phyloP scores from a whole-genome alignment of 2,888 invertebrate genomes.

The Catocala nupta region DNA sequence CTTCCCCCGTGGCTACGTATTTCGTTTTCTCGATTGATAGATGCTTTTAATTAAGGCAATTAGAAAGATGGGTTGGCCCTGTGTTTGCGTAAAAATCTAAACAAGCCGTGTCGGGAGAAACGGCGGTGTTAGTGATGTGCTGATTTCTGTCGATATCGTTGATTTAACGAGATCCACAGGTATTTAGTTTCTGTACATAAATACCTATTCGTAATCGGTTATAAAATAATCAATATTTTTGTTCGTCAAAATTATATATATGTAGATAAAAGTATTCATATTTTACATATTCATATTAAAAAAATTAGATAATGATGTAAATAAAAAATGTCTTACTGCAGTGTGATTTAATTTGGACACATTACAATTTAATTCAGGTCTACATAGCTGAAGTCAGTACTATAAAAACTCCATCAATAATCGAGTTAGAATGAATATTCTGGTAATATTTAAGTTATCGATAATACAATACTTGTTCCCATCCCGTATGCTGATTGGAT shows the following conservation, averaged over 20 bases:
- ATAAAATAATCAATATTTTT: too few relatives aligned
- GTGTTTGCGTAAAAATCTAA: constrained; percentile 86
- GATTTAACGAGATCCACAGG: background rate
- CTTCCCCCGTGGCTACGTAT: constrained; percentile 32
- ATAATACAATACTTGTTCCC: constrained; percentile 30
- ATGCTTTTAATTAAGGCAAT: constrained; percentile 85
- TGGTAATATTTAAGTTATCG: constrained; percentile 9
- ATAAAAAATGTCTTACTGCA: too few relatives aligned
- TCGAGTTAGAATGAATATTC: background rate
- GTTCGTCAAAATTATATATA: too few relatives aligned
- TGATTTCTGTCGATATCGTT: constrained; percentile 35
- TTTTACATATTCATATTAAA: too few relatives aligned
- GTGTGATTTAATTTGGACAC: too few relatives aligned
- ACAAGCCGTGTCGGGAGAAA: constrained; percentile 72
- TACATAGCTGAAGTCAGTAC: too few relatives aligned
- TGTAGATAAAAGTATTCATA: too few relatives aligned
- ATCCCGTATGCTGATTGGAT: constrained; percentile 61
- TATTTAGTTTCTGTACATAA: background rate
- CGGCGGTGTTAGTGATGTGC: constrained; percentile 48
- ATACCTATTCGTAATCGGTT: too few relatives aligned
- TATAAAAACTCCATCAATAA: too few relatives aligned
- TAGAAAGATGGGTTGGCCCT: constrained; percentile 78
- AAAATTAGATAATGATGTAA: too few relatives aligned
- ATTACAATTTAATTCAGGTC: too few relatives aligned
- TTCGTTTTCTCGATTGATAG: constrained; percentile 66